Conservation (phyloP, 2,113 vertebrate species). For the Oreochromis aureus region DNA sequence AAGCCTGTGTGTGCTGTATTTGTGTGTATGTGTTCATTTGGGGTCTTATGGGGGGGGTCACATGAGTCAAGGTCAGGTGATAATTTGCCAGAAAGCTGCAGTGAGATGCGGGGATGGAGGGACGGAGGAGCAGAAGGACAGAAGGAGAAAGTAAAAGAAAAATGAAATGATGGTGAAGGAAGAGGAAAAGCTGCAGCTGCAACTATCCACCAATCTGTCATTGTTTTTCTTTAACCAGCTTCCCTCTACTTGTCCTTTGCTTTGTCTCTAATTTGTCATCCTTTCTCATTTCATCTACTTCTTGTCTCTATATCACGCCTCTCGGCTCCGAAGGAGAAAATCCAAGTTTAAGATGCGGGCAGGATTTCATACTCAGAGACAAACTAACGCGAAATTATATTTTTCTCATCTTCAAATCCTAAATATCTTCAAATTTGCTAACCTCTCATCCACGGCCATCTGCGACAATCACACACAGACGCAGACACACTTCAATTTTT, state of each 20-base stretch:
- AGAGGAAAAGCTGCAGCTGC: not conserved
- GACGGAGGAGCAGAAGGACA: not conserved
- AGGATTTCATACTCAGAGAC: not conserved
- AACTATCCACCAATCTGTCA: not conserved
- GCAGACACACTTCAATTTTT: not conserved
- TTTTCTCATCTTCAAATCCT: not conserved
- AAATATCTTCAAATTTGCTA: not conserved
- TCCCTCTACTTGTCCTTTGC: not conserved
- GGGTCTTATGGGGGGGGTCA: not conserved
- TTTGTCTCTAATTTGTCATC: not conserved
- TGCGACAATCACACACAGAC: not conserved
- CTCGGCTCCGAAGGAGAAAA: not conserved
- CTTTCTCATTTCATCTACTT: not conserved
- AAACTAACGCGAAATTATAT: not conserved
- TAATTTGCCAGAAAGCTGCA: conserved; percentile 36
- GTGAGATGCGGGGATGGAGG: not conserved
- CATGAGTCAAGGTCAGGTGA: conserved; percentile 56
- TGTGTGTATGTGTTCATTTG: not conserved
- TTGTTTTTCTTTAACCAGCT: not conserved
- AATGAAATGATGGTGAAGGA: not conserved
- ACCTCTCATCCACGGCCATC: not conserved
- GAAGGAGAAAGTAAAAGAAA: not conserved
- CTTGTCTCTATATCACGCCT: not conserved
- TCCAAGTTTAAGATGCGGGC: not conserved
- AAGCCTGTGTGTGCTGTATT: not conserved